phyloP scores from a whole-genome alignment of 1,140 invertebrate genomes.

The Phymorhynchus buccinoides region DNA sequence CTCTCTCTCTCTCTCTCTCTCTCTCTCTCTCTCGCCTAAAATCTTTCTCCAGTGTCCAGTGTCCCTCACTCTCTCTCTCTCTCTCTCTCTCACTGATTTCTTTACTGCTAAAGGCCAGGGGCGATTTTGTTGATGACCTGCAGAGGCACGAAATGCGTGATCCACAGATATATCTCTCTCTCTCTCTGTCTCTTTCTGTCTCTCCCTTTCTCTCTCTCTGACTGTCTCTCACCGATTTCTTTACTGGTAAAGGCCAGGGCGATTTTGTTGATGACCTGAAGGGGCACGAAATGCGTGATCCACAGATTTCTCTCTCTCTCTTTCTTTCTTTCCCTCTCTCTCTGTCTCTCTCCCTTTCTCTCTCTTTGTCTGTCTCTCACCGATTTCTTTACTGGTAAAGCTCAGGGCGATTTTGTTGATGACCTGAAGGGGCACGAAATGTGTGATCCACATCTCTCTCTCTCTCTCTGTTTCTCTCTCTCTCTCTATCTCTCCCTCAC shows the following conservation, averaged over 20 bases:
- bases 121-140: slow-evolving; percentile 74
- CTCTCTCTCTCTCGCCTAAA: too few species aligned
- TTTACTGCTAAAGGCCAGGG: slow-evolving; percentile 18
- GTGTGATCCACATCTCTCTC: slow-evolving; percentile 74
- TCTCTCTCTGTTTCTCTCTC: too few species aligned
- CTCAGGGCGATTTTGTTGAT: slow-evolving; percentile 61
- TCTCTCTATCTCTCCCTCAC: too few species aligned
- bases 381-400: too few species aligned
- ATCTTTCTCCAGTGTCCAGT: too few species aligned
- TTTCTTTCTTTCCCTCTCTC: too few species aligned
- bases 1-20: too few species aligned
- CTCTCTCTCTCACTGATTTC: background rate
- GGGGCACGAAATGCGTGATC: slow-evolving; percentile 71
- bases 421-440: slow-evolving; percentile 71
- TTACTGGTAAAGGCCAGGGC: slow-evolving; percentile 14
- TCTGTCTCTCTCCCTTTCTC: too few species aligned
- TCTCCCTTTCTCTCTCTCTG: too few species aligned
- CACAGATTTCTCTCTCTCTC: slow-evolving; percentile 73
- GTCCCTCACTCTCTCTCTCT: too few species aligned
- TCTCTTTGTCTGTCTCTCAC: too few species aligned
- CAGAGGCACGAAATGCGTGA: slow-evolving; percentile 72
- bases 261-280: slow-evolving; percentile 73
- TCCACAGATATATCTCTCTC: slow-evolving; percentile 74
- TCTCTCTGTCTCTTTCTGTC: too few species aligned
- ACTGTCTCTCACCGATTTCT: slow-evolving; percentile 1